Percentiles rank a stretch among this genome's conserved stretches.
Evolutionary conservation across 2,888 invertebrate species (phyloP).

Genomic region (Ptilodon capucinus): DNA sequence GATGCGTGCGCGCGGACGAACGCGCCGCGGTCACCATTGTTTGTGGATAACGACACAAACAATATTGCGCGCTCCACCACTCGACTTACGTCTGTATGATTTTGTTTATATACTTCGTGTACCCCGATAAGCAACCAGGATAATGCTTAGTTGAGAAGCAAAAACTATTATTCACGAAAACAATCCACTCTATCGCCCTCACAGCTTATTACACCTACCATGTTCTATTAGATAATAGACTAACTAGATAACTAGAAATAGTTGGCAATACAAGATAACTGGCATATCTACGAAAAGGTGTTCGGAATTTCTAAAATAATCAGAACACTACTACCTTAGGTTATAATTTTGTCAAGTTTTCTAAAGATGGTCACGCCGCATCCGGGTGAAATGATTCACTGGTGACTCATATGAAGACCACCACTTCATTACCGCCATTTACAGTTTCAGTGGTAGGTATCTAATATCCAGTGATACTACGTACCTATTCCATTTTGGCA

Average conservation of each 20-base stretch:
- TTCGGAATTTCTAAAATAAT: neutral
- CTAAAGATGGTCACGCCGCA: neutral
- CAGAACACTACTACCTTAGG: neutral
- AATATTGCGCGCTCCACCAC: constrained; percentile 1
- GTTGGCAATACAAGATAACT: too few species aligned
- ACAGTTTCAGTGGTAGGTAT: neutral
- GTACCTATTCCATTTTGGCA: neutral
- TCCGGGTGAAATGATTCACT: constrained; percentile 15
- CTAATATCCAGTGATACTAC: neutral
- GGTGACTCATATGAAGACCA: constrained; percentile 9
- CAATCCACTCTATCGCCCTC: too few species aligned
- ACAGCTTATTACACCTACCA: too few species aligned
- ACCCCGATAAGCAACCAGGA: too few species aligned
- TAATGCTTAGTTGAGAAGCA: too few species aligned
- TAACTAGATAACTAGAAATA: too few species aligned
- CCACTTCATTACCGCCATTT: constrained; percentile 5
- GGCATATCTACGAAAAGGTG: neutral
- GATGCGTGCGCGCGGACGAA: constrained; percentile 25
- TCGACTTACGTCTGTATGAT: neutral
- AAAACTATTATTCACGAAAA: too few species aligned
- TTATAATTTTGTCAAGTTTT: constrained; percentile 1
- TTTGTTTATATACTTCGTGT: neutral
- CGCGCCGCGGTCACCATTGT: constrained; percentile 19
- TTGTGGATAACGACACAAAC: constrained; percentile 28
- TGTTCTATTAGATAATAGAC: too few species aligned